Base-by-base conservation (phyloP, 1,140 invertebrate genomes). In the Drosophila pruinosa region DNA sequence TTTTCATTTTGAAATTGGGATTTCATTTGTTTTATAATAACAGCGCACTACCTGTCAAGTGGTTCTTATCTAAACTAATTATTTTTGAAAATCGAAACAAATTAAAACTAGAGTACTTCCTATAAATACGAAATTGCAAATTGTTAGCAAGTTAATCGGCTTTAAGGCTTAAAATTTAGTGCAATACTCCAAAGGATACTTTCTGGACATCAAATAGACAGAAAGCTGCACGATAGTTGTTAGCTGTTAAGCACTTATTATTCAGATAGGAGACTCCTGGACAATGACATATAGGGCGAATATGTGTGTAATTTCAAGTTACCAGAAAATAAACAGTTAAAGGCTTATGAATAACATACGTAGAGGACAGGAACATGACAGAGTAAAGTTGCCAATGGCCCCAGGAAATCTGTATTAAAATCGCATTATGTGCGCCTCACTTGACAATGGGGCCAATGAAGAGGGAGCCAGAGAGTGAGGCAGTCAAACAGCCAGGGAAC, bases 341-440 rank as follows among this genome's bases (percentile, higher is more conserved):
- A 64, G 63, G 76, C 67, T 83, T 83, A 85, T 73, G 74, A 70
- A n/a, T 34, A 56, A 43, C 26, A 12, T 12, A 48, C 38, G 15
- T 19, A 34, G 28, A 17, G 31, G 21, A 59, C 17, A 31, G 19
- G n/a, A 47, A 78, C 78, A 85, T 80, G 80, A 73, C 69, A 68
- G 63, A 53, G 26, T 62, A 39, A 62, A 72, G 65, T 52, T 31
- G 17, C 59, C 59, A 48, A 41, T 45, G 63, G 58, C 62, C 64
- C 21, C 53, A 56, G 74, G 68, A 85, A 85, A 85, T 85, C 81
- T 81, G 77, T 86, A 85, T 85, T 85, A 85, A 85, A 85, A 85
- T 85, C 81, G 82, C 73, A 86, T 86, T 85, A 85, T 65, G 62
- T 81, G 54, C 82, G 82, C 81, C 70, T 85, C 81, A 85, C 81